Percentiles rank a stretch among this genome's conserved stretches.
These are phyloP conservation scores for Taurulus bubalis DNA, from an alignment of 2,113 vertebrate genomes.

Conservation along the genomic window DNA sequence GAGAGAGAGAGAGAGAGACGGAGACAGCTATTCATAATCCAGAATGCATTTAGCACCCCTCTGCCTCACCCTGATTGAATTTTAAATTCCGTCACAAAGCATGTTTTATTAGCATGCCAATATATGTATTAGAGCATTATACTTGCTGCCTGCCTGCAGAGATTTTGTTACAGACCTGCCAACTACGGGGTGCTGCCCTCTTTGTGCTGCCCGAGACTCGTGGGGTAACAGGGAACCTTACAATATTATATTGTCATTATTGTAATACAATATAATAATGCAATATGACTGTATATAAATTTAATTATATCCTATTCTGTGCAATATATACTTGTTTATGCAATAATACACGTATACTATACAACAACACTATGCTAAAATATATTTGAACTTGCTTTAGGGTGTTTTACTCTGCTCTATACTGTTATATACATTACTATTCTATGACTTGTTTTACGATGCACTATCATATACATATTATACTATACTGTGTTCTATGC, in stretches of 20 bases:
- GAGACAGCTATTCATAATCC: slow-evolving; percentile 44
- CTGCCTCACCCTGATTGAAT: slow-evolving; percentile 60
- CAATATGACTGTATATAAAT: neutral
- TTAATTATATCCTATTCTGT: neutral
- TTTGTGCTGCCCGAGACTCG: too few species aligned
- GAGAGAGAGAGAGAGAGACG: neutral
- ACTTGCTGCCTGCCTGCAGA: slow-evolving; percentile 55
- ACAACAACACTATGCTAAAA: neutral
- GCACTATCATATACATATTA: neutral
- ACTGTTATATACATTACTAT: neutral
- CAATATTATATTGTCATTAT: neutral
- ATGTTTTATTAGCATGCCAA: slow-evolving; percentile 59
- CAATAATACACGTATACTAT: neutral
- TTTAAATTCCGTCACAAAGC: slow-evolving; percentile 62
- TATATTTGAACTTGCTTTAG: neutral
- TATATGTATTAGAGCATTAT: slow-evolving; percentile 49
- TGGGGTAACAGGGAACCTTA: too few species aligned
- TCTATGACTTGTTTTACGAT: neutral
- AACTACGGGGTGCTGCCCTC: too few species aligned
- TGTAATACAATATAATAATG: neutral
- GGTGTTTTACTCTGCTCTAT: neutral
- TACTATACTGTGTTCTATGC: neutral
- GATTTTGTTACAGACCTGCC: too few species aligned
- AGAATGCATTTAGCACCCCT: slow-evolving; percentile 46
- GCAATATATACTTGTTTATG: neutral